Evolutionary conservation across 1,140 invertebrate species (phyloP).

Genomic region (Drosophila saltans): DNA sequence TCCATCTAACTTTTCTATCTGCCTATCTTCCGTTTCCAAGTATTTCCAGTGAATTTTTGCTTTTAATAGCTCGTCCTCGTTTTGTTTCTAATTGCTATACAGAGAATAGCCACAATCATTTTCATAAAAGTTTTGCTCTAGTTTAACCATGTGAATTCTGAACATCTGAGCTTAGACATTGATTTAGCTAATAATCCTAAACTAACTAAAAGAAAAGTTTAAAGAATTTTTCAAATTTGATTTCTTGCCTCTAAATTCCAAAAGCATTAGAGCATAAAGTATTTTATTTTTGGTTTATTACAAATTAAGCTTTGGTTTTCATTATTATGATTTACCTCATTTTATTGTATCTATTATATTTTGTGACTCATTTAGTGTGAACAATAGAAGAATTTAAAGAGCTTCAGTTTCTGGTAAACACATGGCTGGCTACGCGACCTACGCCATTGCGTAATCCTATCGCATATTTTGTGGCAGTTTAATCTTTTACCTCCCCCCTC

Average conservation of each 20-base stretch:
- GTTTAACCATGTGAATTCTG: neutral
- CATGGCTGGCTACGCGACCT: conserved; percentile 3
- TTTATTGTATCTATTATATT: neutral
- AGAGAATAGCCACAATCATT: conserved; percentile 7
- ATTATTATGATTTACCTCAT: no score
- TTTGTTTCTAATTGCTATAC: conserved; percentile 5
- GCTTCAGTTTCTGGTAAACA: neutral
- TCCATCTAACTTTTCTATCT: neutral
- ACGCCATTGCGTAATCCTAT: conserved; percentile 52
- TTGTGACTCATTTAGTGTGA: neutral
- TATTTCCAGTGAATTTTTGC: conserved; percentile 3
- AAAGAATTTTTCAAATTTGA: no score
- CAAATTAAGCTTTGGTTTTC: no score
- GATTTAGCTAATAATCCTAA: no score
- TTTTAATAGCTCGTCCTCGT: conserved; percentile 7
- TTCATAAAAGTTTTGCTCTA: neutral
- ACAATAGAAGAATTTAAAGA: conserved; percentile 15
- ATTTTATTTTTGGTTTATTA: no score
- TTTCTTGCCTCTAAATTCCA: no score
- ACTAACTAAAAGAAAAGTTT: no score
- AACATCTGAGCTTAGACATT: no score
- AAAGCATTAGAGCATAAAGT: no score
- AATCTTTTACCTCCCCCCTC: conserved; percentile 3
- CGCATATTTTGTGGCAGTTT: conserved; percentile 36
- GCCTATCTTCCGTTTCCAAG: neutral